Percentiles rank a stretch among this genome's conserved stretches.
These are phyloP conservation scores for Xylocampa areola DNA, from an alignment of 2,888 invertebrate genomes.

Conservation along the genomic window DNA sequence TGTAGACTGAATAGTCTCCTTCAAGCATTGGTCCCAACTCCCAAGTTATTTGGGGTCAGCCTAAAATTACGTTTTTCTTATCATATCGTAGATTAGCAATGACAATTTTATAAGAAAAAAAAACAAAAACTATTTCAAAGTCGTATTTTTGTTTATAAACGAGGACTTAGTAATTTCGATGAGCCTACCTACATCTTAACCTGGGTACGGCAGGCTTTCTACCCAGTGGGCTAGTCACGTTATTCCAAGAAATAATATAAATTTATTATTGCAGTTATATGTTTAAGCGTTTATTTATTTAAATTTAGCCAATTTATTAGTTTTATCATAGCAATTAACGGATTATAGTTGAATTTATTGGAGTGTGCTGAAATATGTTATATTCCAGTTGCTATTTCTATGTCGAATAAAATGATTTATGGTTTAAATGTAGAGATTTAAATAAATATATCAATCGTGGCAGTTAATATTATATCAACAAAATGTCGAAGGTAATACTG, in stretches of 20 bases:
- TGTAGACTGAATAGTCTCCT: neutral
- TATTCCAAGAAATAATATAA: constrained; percentile 4
- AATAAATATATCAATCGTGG: too few relatives aligned
- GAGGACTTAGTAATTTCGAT: too few relatives aligned
- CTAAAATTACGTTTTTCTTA: too few relatives aligned
- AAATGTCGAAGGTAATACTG: too few relatives aligned
- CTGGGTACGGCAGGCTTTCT: neutral
- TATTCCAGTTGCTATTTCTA: neutral
- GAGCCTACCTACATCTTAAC: too few relatives aligned
- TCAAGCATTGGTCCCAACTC: too few relatives aligned
- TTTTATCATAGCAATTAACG: constrained; percentile 32
- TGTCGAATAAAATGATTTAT: constrained; percentile 6
- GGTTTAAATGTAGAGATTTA: neutral
- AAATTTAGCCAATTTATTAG: constrained; percentile 35
- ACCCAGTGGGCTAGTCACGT: neutral
- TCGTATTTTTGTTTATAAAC: too few relatives aligned
- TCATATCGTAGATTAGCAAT: too few relatives aligned
- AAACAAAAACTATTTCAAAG: too few relatives aligned
- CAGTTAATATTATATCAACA: neutral
- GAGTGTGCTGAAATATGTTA: neutral
- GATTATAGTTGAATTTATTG: constrained; percentile 21
- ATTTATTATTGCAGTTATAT: constrained; percentile 17
- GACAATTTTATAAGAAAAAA: too few relatives aligned
- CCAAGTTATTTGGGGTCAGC: too few relatives aligned
- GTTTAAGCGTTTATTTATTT: constrained; percentile 41